phyloP scores from a whole-genome alignment of 2,888 invertebrate genomes.

The Nineta flava region DNA sequence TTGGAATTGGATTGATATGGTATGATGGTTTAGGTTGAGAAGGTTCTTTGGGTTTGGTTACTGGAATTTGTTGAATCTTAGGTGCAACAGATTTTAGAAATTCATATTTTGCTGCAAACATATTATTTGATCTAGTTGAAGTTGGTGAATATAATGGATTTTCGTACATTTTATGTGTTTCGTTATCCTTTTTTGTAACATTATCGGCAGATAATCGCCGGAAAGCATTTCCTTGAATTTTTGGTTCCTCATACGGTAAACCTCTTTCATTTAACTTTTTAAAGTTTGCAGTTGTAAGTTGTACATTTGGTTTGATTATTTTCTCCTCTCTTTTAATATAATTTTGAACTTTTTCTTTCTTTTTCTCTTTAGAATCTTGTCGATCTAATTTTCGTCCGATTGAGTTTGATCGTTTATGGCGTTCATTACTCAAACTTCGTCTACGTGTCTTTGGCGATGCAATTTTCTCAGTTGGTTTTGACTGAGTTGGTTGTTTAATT shows the following conservation, averaged over 20 bases:
- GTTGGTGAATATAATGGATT: background rate
- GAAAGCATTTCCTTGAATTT: slow-evolving; percentile 1
- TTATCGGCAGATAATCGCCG: background rate
- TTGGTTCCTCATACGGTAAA: slow-evolving; percentile 4
- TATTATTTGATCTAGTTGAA: background rate
- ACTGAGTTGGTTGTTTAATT: background rate
- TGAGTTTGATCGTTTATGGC: background rate
- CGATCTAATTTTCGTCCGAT: background rate
- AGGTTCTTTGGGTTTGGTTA: too few species aligned
- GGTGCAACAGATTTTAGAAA: too few species aligned
- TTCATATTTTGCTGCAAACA: too few species aligned
- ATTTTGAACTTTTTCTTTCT: background rate
- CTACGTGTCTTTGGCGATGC: background rate
- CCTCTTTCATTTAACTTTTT: slow-evolving; percentile 4
- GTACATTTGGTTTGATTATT: background rate
- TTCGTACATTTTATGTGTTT: background rate
- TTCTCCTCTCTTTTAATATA: background rate
- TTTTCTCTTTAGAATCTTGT: background rate
- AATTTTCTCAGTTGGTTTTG: background rate
- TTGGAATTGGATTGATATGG: too few species aligned
- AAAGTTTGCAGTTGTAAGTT: background rate
- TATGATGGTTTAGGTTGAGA: too few species aligned
- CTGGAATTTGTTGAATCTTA: too few species aligned
- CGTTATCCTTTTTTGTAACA: background rate
- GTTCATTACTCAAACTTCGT: slow-evolving; percentile 1